Evolutionary conservation across 2,113 vertebrate species (phyloP).

Genomic region (Xiphias gladius): DNA sequence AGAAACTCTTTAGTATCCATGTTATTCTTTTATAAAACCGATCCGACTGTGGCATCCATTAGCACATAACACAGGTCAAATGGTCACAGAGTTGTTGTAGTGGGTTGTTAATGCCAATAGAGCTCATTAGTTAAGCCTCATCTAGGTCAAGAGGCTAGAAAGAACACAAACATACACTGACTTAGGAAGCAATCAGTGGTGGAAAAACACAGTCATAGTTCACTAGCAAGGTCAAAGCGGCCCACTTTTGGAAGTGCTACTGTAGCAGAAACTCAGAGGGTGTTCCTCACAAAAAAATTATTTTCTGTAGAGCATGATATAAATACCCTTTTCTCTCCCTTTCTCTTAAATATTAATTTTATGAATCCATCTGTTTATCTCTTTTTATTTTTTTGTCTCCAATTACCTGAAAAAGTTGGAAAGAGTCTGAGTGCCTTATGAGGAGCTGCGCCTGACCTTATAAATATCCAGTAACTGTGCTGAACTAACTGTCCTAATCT

Average conservation of each 20-base stretch:
- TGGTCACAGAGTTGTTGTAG: conserved; percentile 5
- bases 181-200: conserved; percentile 26
- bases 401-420: too few species aligned
- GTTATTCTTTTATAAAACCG: not conserved
- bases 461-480: not conserved
- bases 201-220: conserved; percentile 41
- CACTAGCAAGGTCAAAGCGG: conserved; percentile 53
- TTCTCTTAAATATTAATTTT: not conserved
- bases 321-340: not conserved
- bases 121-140: conserved; percentile 45
- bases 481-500: not conserved
- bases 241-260: conserved; percentile 1
- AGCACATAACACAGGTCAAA: conserved; percentile 8
- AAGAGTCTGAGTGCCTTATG: too few species aligned
- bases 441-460: not conserved
- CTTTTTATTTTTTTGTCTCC: too few species aligned
- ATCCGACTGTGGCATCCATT: conserved; percentile 13
- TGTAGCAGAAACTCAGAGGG: conserved; percentile 32
- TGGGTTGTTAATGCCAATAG: conserved; percentile 26
- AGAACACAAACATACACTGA: not conserved
- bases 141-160: conserved; percentile 31
- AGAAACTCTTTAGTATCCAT: not conserved
- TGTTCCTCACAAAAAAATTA: not conserved
- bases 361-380: not conserved
- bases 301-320: not conserved